phyloP scores from a whole-genome alignment of 2,888 invertebrate species.

The Piscicola geometra region DNA sequence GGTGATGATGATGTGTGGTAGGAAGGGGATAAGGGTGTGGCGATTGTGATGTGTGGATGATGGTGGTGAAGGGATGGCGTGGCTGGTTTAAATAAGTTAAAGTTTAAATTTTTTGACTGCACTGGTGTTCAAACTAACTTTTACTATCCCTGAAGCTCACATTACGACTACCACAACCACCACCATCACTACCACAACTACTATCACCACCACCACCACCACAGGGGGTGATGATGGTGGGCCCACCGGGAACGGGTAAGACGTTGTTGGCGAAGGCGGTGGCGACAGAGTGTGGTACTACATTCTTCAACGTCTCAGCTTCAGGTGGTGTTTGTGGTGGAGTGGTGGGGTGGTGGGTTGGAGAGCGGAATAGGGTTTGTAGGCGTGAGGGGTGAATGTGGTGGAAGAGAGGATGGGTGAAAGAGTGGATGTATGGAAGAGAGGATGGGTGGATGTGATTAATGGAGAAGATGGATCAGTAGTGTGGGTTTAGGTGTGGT shows the following conservation, averaged over 20 bases:
- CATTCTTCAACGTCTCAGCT: constrained; percentile 76
- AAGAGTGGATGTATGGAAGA: not conserved
- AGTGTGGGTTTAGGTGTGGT: too few species aligned
- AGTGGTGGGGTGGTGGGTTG: too few species aligned
- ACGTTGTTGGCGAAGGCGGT: constrained; percentile 60
- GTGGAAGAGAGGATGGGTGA: not conserved
- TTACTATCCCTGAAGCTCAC: too few species aligned
- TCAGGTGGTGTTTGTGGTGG: constrained; percentile 80
- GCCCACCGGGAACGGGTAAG: constrained; percentile 60
- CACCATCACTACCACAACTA: too few species aligned
- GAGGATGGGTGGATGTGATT: too few species aligned
- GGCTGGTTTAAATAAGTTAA: too few species aligned
- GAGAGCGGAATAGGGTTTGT: not conserved
- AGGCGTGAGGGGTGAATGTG: not conserved
- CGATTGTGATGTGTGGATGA: not conserved
- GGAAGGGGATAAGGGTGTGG: not conserved
- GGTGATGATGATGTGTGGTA: not conserved
- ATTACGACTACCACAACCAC: too few species aligned
- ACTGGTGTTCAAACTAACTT: too few species aligned
- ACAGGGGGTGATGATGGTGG: constrained; percentile 57
- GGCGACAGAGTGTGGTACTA: constrained; percentile 60
- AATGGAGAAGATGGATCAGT: too few species aligned
- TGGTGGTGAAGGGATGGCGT: not conserved
- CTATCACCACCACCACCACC: too few species aligned
- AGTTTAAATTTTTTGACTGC: too few species aligned